Conservation (phyloP, 2,113 vertebrate genomes). For the Chelonoidis abingdonii region DNA sequence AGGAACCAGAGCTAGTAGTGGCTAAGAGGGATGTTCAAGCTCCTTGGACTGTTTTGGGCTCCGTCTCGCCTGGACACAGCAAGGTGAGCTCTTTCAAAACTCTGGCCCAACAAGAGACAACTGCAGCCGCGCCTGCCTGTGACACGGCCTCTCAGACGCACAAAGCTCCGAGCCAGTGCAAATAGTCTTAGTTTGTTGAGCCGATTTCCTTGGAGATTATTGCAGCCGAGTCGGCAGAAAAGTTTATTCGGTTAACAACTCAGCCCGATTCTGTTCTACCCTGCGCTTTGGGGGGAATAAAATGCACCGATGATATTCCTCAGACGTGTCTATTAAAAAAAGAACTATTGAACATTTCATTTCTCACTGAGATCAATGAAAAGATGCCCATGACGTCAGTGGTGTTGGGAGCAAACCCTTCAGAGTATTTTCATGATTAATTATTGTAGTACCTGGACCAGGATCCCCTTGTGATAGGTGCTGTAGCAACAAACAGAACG, state of each 20-base stretch:
- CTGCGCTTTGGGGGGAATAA: not conserved
- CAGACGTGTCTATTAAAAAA: too few species aligned
- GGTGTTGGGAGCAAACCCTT: not conserved
- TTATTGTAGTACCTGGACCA: too few species aligned
- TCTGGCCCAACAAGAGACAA: not conserved
- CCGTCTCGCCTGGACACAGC: too few species aligned
- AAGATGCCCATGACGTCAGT: not conserved
- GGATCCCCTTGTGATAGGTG: too few species aligned
- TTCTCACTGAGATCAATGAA: not conserved
- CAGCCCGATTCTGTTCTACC: not conserved
- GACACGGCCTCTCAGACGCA: not conserved
- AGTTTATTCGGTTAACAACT: not conserved
- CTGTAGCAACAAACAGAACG: not conserved
- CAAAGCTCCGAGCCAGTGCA: not conserved
- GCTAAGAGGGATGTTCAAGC: not conserved
- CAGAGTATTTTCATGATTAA: not conserved
- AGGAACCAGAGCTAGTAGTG: not conserved
- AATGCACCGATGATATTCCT: not conserved
- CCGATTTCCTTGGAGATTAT: not conserved
- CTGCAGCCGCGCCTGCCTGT: not conserved
- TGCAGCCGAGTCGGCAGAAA: not conserved
- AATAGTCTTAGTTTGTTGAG: not conserved
- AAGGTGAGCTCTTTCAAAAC: not conserved
- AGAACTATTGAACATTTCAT: not conserved
- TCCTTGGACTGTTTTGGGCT: not conserved